Evolutionary conservation across 2,797 vertebrate genomes (phyloP).

Genomic region (Labeo calbasu): DNA sequence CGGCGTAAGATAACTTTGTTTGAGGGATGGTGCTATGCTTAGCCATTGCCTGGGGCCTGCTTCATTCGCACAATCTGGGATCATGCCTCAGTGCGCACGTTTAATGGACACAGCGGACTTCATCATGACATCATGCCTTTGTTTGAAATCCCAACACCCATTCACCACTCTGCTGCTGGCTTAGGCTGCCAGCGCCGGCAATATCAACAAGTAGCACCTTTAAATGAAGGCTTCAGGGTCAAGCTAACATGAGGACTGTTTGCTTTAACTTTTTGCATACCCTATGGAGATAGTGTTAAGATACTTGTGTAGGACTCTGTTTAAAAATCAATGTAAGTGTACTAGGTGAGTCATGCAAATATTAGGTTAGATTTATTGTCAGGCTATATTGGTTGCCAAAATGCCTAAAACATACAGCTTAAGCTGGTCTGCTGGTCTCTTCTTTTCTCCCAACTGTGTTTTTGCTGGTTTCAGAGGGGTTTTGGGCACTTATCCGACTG

Average conservation of each 20-base stretch:
- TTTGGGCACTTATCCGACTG: neutral
- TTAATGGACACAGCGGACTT: constrained; percentile 78
- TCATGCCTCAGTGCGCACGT: constrained; percentile 81
- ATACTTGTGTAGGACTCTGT: neutral
- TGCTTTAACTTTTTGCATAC: constrained; percentile 7
- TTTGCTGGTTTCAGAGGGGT: neutral
- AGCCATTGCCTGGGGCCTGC: constrained; percentile 71
- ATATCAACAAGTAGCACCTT: constrained; percentile 61
- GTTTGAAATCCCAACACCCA: constrained; percentile 79
- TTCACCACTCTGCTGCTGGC: constrained; percentile 69
- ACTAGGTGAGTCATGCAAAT: neutral
- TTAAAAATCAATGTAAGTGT: too few species aligned
- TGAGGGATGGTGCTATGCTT: constrained; percentile 71
- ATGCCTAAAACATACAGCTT: neutral
- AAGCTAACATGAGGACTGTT: constrained; percentile 25
- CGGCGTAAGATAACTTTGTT: constrained; percentile 83
- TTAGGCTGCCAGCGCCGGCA: constrained; percentile 61
- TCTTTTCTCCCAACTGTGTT: neutral
- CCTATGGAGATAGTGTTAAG: neutral
- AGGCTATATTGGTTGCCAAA: neutral
- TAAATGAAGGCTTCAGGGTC: constrained; percentile 52
- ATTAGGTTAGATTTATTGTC: neutral
- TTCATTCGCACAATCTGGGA: constrained; percentile 78
- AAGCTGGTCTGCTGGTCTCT: neutral
- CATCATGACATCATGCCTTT: constrained; percentile 83